Evolutionary conservation across 2,888 invertebrate species (phyloP).

Genomic region (Andrena minutula): DNA sequence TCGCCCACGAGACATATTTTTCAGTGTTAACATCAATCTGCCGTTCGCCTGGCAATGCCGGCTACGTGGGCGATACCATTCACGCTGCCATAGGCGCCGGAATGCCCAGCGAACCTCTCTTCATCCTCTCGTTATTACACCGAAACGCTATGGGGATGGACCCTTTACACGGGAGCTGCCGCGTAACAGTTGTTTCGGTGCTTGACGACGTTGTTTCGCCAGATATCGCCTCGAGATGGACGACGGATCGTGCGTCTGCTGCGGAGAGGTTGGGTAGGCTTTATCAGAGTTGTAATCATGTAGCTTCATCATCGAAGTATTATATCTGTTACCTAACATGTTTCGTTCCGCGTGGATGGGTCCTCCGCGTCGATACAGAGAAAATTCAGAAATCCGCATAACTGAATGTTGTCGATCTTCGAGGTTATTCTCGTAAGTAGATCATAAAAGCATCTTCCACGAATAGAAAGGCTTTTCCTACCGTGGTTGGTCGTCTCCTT

Average conservation of each 20-base stretch:
- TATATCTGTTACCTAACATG: too few species aligned
- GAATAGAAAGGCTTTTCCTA: neutral
- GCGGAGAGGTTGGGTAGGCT: neutral
- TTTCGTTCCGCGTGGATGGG: too few species aligned
- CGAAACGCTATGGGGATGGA: neutral
- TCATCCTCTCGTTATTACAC: neutral
- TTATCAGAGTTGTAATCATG: too few species aligned
- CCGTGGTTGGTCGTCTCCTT: neutral
- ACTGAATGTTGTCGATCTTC: too few species aligned
- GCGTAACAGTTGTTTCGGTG: neutral
- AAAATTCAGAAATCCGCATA: too few species aligned
- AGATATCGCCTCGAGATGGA: neutral
- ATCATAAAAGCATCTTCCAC: neutral
- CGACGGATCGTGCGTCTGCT: neutral
- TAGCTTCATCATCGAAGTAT: too few species aligned
- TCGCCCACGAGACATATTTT: constrained; percentile 72
- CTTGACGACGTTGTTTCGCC: neutral
- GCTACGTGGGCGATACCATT: constrained; percentile 60
- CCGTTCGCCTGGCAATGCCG: constrained; percentile 44
- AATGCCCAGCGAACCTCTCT: constrained; percentile 27
- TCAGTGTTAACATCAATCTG: constrained; percentile 70
- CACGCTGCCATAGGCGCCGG: constrained; percentile 36
- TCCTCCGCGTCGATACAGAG: too few species aligned
- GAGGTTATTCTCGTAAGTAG: too few species aligned
- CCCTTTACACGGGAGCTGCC: neutral